Evolutionary conservation across 2,888 invertebrate genomes (phyloP), one percentile per base, ranked within the genome.

Genomic region (Caenorhabditis drosophilae): DNA sequence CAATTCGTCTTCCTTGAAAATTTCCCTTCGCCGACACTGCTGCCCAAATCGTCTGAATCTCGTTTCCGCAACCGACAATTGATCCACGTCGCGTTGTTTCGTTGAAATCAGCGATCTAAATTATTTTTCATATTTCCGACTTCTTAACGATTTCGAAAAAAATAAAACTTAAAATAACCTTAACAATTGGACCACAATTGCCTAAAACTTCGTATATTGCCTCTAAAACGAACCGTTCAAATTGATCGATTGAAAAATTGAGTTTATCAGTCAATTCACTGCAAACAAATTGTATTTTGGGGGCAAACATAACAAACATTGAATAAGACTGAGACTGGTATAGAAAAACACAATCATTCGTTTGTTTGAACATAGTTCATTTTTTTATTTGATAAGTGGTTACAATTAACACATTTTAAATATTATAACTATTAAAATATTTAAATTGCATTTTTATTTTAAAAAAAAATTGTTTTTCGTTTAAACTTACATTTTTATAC

Each of bases 1-100:
- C 75, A 12, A 78, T 63, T 22, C 64, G 56, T 41, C 64, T 62
- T 53, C 68, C 75, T 46, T 72, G 64, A 51, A 73, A 73, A 7
- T 34, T 16, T 18, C 79, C 79, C 56, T 69, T 75, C 11, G 70
- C 27, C 1, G 77, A 75, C 15, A 79, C 68, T 12, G 79, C 79
- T 11, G 76, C 75, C 79, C 77, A 79, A 22, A 79, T 63, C 20
- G 64, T 46, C 48, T 69, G 62, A 22, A 74, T 59, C 50, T 76
- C 68, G 55, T 64, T 57, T 27, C 72, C 68, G 0, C 57, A 59
- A 34, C 70, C 68, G 26, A 70, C 58, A 6, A 77, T 47, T 4
- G 69, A 75, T 15, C 76, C 79, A 42, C 74, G 70, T 40, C 54
- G 54, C 23, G 57, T 44, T 9, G 47, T 26, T 4, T 35, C 27